Evolutionary conservation across 2,113 vertebrate genomes (phyloP).

Genomic region (Ceratotherium simum): DNA sequence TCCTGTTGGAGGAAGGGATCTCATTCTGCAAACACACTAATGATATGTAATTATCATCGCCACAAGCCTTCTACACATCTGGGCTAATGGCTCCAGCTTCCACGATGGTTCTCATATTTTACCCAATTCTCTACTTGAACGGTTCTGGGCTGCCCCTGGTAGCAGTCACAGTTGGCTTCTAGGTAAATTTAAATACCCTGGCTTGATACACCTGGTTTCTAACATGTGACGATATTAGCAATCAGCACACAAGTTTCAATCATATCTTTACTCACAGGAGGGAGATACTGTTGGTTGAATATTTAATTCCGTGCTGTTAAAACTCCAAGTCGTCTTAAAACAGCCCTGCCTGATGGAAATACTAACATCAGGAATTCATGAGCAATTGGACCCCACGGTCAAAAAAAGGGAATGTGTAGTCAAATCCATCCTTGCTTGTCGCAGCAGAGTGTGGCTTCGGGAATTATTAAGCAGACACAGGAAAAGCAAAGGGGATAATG

Average conservation of each 20-base stretch:
- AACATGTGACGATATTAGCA: neutral
- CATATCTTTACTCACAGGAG: slow-evolving; percentile 45
- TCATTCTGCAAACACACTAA: slow-evolving; percentile 36
- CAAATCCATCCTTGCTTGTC: slow-evolving; percentile 15
- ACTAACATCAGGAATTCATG: slow-evolving; percentile 41
- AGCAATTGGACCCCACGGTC: slow-evolving; percentile 37
- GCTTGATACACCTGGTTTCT: slow-evolving; percentile 51
- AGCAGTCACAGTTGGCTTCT: slow-evolving; percentile 63
- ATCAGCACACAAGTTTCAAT: neutral
- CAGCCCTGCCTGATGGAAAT: slow-evolving; percentile 19
- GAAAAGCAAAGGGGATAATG: neutral
- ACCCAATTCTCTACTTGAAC: slow-evolving; percentile 62
- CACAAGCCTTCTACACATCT: slow-evolving; percentile 65
- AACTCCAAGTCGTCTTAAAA: slow-evolving; percentile 54
- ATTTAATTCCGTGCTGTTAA: slow-evolving; percentile 58
- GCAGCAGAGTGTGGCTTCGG: neutral
- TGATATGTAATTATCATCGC: slow-evolving; percentile 72
- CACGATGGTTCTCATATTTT: slow-evolving; percentile 37
- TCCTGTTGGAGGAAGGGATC: neutral
- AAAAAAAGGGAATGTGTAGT: neutral
- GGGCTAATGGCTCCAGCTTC: slow-evolving; percentile 66
- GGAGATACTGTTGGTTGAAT: slow-evolving; percentile 26
- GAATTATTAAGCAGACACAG: neutral
- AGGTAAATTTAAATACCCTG: slow-evolving; percentile 51
- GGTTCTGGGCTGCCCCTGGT: slow-evolving; percentile 8